phyloP scores from a whole-genome alignment of 2,113 vertebrate species.

The Climacteris rufus region DNA sequence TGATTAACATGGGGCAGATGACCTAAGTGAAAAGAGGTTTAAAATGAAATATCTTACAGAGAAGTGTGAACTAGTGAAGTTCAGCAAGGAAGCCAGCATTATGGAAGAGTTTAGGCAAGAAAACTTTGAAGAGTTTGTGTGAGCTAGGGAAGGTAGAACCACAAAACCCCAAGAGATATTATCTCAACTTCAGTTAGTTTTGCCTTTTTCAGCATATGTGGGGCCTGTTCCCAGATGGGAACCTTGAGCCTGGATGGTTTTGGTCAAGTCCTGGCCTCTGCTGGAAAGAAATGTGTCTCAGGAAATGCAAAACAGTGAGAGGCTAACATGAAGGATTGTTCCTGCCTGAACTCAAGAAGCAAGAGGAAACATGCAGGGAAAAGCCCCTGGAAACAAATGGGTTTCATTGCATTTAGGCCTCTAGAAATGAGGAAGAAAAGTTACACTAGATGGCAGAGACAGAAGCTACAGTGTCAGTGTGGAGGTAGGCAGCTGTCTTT shows the following conservation, averaged over 20 bases:
- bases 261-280: not conserved
- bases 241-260: not conserved
- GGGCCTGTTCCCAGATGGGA: not conserved
- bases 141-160: not conserved
- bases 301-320: not conserved
- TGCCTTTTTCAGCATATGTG: not conserved
- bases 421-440: not conserved
- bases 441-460: not conserved
- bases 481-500: not conserved
- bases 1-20: not conserved
- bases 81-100: not conserved
- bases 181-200: not conserved
- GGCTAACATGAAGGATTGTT: not conserved
- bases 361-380: not conserved
- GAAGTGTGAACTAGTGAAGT: not conserved
- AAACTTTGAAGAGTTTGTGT: not conserved
- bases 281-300: not conserved
- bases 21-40: not conserved
- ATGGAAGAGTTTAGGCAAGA: not conserved
- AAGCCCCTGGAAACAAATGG: not conserved
- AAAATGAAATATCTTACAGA: not conserved
- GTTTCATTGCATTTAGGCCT: not conserved
- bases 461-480: not conserved
- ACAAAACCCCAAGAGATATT: not conserved
- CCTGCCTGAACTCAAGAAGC: not conserved